These are phyloP conservation scores for Valencia hispanica DNA, from an alignment of 2,797 vertebrate species.

Conservation along the genomic window DNA sequence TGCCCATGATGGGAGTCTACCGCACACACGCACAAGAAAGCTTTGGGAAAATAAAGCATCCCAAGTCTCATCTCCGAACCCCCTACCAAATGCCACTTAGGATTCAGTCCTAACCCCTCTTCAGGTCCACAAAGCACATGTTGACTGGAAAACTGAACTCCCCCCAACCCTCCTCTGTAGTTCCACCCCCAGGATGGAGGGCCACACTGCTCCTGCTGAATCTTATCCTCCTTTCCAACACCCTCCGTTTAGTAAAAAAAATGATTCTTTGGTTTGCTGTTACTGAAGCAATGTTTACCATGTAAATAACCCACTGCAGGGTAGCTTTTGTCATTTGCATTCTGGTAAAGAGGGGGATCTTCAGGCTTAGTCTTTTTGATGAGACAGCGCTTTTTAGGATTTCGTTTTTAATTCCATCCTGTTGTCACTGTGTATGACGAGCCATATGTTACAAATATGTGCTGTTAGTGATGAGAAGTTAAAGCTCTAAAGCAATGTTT, in stretches of 20 bases:
- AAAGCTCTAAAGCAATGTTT: background rate
- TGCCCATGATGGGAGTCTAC: no score
- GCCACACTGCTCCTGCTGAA: background rate
- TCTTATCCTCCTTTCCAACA: background rate
- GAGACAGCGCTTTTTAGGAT: conserved; percentile 7
- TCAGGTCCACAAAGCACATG: no score
- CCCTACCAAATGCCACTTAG: no score
- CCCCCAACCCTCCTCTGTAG: no score
- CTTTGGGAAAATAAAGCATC: no score
- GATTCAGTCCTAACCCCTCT: no score
- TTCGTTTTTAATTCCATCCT: conserved; percentile 15
- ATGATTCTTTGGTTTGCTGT: no score
- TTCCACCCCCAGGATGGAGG: background rate
- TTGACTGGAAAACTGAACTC: no score
- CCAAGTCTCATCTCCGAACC: no score
- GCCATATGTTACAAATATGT: conserved; percentile 2
- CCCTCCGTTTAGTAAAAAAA: background rate
- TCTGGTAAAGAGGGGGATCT: background rate
- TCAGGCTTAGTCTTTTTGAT: background rate
- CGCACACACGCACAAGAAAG: no score
- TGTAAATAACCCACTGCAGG: background rate
- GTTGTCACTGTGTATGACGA: background rate
- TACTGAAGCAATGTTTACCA: background rate
- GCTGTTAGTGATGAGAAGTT: background rate
- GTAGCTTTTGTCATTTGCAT: background rate